These are phyloP conservation scores for Hyla sarda DNA, from an alignment of 2,113 vertebrate genomes.

Conservation along the genomic window DNA sequence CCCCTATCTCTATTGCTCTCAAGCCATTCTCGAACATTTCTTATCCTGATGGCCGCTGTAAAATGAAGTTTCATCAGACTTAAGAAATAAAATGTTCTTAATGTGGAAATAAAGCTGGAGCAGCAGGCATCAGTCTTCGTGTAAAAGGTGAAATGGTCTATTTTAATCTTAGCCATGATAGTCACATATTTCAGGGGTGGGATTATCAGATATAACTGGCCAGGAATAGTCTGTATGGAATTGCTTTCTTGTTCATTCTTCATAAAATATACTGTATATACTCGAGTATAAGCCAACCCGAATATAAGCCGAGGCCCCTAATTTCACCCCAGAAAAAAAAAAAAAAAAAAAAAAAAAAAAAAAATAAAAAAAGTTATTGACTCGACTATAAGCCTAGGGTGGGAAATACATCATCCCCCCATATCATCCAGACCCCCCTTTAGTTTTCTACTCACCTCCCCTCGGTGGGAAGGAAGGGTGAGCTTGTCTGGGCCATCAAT, in stretches of 20 bases:
- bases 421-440: too few relatives aligned
- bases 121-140: constrained; percentile 1
- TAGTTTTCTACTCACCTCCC: too few relatives aligned
- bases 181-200: background rate
- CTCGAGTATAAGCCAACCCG: too few relatives aligned
- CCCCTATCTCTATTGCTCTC: background rate
- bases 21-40: background rate
- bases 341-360: too few relatives aligned
- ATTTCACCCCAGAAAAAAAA: too few relatives aligned
- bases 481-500: too few relatives aligned
- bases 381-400: too few relatives aligned
- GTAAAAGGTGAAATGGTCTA: background rate
- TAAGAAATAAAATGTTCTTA: background rate
- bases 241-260: background rate
- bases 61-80: background rate
- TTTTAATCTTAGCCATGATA: background rate
- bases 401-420: too few relatives aligned
- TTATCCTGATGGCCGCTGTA: background rate
- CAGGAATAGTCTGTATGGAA: background rate
- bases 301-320: too few relatives aligned
- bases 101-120: constrained; percentile 1
- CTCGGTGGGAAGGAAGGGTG: too few relatives aligned
- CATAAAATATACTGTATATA: too few relatives aligned
- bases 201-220: background rate
- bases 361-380: too few relatives aligned